phyloP scores from a whole-genome alignment of 2,113 vertebrate genomes.

The Nycticryphes semicollaris region DNA sequence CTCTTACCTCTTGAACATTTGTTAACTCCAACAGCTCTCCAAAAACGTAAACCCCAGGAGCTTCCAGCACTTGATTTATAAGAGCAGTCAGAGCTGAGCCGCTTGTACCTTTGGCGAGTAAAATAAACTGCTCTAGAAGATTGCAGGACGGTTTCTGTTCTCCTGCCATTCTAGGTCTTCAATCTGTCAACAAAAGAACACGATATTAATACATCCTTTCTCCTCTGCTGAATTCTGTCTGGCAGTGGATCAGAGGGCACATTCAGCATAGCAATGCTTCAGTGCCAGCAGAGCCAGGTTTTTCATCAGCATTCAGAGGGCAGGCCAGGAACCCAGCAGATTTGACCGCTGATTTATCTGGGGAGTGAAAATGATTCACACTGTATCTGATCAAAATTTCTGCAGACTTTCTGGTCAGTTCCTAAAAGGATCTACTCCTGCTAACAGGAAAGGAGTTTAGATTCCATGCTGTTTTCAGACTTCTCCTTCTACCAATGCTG shows the following conservation, averaged over 20 bases:
- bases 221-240: not conserved
- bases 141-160: constrained; percentile 82
- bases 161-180: constrained; percentile 82
- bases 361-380: not conserved
- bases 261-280: not conserved
- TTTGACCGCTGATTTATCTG: not conserved
- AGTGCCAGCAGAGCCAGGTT: not conserved
- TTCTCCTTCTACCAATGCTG: not conserved
- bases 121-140: constrained; percentile 84
- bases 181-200: constrained; percentile 67
- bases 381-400: not conserved
- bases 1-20: constrained; percentile 83
- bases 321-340: not conserved
- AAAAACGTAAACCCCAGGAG: constrained; percentile 85
- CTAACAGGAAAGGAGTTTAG: not conserved
- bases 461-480: not conserved
- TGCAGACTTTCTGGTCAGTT: not conserved
- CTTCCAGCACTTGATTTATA: constrained; percentile 84
- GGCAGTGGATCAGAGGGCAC: not conserved
- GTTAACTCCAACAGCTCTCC: constrained; percentile 83
- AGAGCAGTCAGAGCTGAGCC: constrained; percentile 82
- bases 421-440: not conserved
- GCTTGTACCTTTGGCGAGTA: constrained; percentile 82
- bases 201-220: not conserved
- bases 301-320: not conserved